Evolutionary conservation across 2,888 invertebrate genomes (phyloP).

Genomic region (Baronia brevicornis): DNA sequence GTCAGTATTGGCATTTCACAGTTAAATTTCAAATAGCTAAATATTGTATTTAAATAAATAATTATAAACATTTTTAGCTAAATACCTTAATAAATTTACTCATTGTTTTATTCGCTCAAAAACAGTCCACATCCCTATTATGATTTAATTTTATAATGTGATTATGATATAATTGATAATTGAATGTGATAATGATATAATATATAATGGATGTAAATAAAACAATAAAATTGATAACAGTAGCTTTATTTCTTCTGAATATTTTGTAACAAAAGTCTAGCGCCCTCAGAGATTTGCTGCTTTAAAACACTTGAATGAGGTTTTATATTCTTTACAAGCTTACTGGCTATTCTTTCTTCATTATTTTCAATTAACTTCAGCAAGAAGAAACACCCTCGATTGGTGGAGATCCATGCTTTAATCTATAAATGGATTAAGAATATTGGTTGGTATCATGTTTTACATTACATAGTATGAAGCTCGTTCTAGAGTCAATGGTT

Average conservation of each 20-base stretch:
- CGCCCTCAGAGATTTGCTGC: constrained; percentile 74
- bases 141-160: too few relatives aligned
- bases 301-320: constrained; percentile 59
- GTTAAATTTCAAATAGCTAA: not conserved
- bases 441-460: too few relatives aligned
- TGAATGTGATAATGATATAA: constrained; percentile 5
- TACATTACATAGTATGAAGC: too few relatives aligned
- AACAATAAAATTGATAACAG: constrained; percentile 18
- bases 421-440: constrained; percentile 66
- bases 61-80: too few relatives aligned
- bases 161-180: constrained; percentile 1
- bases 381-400: constrained; percentile 86
- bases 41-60: too few relatives aligned
- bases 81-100: too few relatives aligned
- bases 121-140: too few relatives aligned
- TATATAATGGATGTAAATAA: constrained; percentile 7
- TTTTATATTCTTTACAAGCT: constrained; percentile 67
- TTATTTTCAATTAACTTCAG: constrained; percentile 80
- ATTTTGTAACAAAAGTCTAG: constrained; percentile 78
- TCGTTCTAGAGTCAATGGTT: too few relatives aligned
- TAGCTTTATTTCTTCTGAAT: constrained; percentile 47
- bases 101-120: too few relatives aligned
- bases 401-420: constrained; percentile 79
- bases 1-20: too few relatives aligned
- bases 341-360: constrained; percentile 46